phyloP scores from a whole-genome alignment of 2,113 vertebrate genomes.

The Plecturocebus donacophilus region DNA sequence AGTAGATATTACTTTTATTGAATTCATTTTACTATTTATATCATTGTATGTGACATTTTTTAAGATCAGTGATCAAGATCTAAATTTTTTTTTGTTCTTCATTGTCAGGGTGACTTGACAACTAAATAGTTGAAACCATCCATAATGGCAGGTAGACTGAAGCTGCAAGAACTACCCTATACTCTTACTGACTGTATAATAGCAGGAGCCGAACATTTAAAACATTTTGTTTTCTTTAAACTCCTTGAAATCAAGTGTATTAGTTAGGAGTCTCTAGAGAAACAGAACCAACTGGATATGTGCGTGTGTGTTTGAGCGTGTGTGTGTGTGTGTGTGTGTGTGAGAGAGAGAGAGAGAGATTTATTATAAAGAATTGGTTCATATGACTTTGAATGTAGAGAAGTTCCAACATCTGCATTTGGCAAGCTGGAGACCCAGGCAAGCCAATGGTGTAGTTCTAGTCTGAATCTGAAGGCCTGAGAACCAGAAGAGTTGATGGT shows the following conservation, averaged over 20 bases:
- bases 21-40: background rate
- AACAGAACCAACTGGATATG: background rate
- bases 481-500: too few species aligned
- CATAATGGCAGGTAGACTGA: too few species aligned
- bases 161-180: background rate
- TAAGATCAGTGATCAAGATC: background rate
- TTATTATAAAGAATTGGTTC: background rate
- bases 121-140: background rate
- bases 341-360: background rate
- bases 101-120: background rate
- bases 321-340: too few species aligned
- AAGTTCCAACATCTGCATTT: background rate
- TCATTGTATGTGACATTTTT: background rate
- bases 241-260: background rate
- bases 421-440: background rate
- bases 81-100: background rate
- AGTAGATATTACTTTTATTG: background rate
- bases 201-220: background rate
- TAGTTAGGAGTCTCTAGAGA: background rate
- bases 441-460: background rate
- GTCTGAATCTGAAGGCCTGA: background rate
- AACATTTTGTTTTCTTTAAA: background rate
- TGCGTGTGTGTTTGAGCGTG: too few species aligned
- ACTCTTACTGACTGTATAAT: background rate
- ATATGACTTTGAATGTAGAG: background rate